A percentile compares a stretch with the other conserved stretches of the same genome.
Conservation (phyloP, 2,888 invertebrate genomes). For the Tineola bisselliella region DNA sequence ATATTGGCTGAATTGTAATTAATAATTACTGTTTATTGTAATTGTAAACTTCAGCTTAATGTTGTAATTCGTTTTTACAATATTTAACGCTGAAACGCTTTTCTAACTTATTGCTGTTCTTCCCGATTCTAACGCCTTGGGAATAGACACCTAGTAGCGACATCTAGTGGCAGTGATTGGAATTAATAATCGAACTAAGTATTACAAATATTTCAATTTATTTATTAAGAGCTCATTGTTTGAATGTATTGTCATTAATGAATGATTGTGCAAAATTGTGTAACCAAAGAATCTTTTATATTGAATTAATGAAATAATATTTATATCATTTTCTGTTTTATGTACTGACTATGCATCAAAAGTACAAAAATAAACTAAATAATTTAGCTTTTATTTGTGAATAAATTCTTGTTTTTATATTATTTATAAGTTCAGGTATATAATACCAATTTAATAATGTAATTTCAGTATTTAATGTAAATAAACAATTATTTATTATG, state of each 20-base stretch:
- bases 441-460: not conserved
- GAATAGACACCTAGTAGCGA: not conserved
- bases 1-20: not conserved
- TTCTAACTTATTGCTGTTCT: not conserved
- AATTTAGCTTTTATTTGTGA: not conserved
- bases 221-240: too few relatives aligned
- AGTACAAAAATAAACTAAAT: conserved; percentile 2
- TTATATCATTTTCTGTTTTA: too few relatives aligned
- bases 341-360: too few relatives aligned
- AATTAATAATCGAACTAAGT: too few relatives aligned
- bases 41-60: not conserved
- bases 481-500: too few relatives aligned
- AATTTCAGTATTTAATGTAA: not conserved
- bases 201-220: too few relatives aligned
- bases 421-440: not conserved
- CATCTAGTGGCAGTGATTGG: not conserved
- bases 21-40: not conserved
- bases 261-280: not conserved
- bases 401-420: not conserved
- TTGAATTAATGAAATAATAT: too few relatives aligned
- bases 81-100: not conserved
- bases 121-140: not conserved
- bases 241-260: too few relatives aligned
- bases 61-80: conserved; percentile 11
- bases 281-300: not conserved